Evolutionary conservation across 2,113 vertebrate genomes (phyloP), one percentile per base, ranked within the genome.

Genomic region (Pica pica): DNA sequence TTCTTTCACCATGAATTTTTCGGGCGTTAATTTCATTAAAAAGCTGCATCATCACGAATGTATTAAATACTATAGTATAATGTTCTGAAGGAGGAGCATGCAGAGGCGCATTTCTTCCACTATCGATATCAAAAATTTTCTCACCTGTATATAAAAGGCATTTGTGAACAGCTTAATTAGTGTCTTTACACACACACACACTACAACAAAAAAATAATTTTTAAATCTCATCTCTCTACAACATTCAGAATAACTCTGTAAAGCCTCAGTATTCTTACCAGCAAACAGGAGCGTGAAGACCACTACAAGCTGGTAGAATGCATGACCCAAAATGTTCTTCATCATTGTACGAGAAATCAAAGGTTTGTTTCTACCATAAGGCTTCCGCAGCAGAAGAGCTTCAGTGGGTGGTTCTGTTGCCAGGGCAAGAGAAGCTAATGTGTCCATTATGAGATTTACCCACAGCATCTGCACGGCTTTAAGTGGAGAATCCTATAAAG

Each of bases 371-470:
- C 99, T 99, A 87, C 99, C 99, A 42, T 99, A 99, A 60, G 99
- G 99, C 97, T 99, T 99, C 93, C 99, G 97, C 69, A 99, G 98
- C 95, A 99, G 98, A 89, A 99, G 98, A 57, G 99, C 98, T 95
- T 99, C 99, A 14, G 99, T 99, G 55, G 99, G 99, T 63, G 99
- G 99, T 96, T 99, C 99, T 11, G 99, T 99, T 93, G 99, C 99
- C 98, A 99, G 97, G 79, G 99, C 99, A 93, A 99, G 98, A 30
- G 99, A 99, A 84, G 99, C 99, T 75, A 99, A 98, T 3, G 99
- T 99, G 96, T 99, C 99, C 99, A 99, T 99, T 92, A 99, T 99
- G 91, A 99, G 98, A 97, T 99, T 99, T 92, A 99, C 99, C 99
- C 99, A 99, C 53, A 99, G 97, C 99, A 99, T 99, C 98, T 99